These are phyloP conservation scores for Callocephalon fimbriatum DNA, from an alignment of 2,113 vertebrate genomes.

Conservation along the genomic window DNA sequence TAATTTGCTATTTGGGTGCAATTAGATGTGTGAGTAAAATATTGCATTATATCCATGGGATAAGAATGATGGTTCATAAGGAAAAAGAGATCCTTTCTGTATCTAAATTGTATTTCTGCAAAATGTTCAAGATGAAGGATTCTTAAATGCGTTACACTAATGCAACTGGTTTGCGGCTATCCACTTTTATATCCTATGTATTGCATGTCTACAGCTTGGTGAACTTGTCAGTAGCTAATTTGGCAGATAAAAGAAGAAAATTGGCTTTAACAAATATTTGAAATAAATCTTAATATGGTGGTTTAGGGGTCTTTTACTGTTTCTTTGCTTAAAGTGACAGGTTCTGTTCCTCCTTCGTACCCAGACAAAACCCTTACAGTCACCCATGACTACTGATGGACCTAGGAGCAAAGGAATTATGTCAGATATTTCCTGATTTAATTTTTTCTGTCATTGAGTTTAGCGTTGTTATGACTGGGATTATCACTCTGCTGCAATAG, in stretches of 20 bases:
- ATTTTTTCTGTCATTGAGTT: not conserved
- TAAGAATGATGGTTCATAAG: not conserved
- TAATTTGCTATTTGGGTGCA: not conserved
- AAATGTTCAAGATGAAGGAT: not conserved
- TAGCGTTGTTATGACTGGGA: not conserved
- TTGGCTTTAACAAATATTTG: not conserved
- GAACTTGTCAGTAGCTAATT: not conserved
- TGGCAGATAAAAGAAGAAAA: not conserved
- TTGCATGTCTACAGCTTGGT: not conserved
- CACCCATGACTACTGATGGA: not conserved
- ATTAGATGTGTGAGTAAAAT: not conserved
- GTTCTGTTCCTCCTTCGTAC: not conserved
- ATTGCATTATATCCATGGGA: rapidly evolving
- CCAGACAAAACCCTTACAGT: not conserved
- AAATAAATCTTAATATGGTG: not conserved
- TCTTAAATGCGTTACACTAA: not conserved
- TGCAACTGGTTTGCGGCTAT: not conserved
- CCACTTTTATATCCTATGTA: not conserved
- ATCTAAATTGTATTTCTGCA: not conserved
- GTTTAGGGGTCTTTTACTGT: not conserved
- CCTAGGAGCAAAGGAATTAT: not conserved
- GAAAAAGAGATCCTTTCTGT: not conserved
- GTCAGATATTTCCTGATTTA: not conserved
- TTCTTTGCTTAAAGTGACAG: not conserved
- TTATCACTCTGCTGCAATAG: not conserved